Percentiles rank a stretch among this genome's conserved stretches.
Evolutionary conservation across 1,140 invertebrate genomes (phyloP).

Genomic region (Drosophila repletoides): DNA sequence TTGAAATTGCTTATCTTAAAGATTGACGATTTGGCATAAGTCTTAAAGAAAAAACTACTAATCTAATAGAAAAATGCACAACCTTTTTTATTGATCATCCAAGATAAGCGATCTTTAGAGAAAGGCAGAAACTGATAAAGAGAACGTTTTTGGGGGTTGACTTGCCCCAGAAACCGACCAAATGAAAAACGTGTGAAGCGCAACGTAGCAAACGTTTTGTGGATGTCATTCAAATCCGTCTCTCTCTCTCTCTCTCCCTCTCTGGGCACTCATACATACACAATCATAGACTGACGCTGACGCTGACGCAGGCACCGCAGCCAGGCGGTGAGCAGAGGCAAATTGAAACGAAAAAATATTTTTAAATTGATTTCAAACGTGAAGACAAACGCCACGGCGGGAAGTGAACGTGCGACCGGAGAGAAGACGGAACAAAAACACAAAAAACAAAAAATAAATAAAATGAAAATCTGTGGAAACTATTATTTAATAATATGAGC

Average conservation of each 20-base stretch:
- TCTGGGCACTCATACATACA: conserved; percentile 8
- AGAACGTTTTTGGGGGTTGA: conserved; percentile 20
- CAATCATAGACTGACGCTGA: conserved; percentile 3
- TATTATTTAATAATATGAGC: conserved; percentile 55
- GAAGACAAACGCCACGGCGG: conserved; percentile 38
- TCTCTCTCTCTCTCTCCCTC: conserved; percentile 2
- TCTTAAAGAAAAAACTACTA: too few species aligned
- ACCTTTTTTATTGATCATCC: neutral
- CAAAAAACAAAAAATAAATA: conserved; percentile 5
- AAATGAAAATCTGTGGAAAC: conserved; percentile 32
- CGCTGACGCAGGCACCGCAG: conserved; percentile 6
- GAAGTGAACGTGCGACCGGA: conserved; percentile 4
- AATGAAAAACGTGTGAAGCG: neutral
- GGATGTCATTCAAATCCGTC: conserved; percentile 56
- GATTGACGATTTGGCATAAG: too few species aligned
- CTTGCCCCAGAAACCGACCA: neutral
- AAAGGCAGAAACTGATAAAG: conserved; percentile 6
- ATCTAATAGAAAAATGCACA: neutral
- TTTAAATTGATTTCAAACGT: conserved; percentile 77
- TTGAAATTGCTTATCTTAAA: too few species aligned
- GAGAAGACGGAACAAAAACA: neutral
- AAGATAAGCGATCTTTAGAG: neutral
- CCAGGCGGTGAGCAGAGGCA: conserved; percentile 34
- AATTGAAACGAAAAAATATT: conserved; percentile 78
- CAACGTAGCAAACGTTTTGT: conserved; percentile 26